Percentiles rank a stretch among this genome's conserved stretches.
Evolutionary conservation across 2,888 invertebrate species (phyloP).

Genomic region (Nomada hirtipes): DNA sequence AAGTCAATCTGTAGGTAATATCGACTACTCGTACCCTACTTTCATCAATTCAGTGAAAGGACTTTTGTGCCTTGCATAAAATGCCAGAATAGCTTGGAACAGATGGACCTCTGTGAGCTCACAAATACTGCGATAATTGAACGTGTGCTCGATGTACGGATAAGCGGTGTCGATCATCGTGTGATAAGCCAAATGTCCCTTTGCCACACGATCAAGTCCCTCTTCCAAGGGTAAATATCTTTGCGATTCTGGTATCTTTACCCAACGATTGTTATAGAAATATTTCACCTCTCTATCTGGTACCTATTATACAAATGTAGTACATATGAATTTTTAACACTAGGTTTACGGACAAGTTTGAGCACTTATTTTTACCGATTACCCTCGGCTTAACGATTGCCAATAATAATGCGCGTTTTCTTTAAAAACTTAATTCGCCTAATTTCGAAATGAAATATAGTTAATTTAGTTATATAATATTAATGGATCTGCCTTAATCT

Average conservation of each 20-base stretch:
- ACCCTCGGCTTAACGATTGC: no score
- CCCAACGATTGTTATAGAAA: conserved; percentile 75
- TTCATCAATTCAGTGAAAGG: conserved; percentile 76
- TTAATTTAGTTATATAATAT: no score
- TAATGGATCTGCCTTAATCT: no score
- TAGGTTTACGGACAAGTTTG: no score
- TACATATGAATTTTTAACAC: not conserved
- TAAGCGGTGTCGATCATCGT: conserved; percentile 75
- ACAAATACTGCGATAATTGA: conserved; percentile 76
- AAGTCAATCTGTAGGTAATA: not conserved
- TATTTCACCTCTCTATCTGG: conserved; percentile 59
- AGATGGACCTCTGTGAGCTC: conserved; percentile 75
- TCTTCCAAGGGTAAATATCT: conserved; percentile 70
- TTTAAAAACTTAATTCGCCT: no score
- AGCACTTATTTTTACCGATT: no score
- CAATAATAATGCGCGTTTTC: no score
- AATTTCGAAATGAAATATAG: no score
- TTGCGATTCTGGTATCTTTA: conserved; percentile 68
- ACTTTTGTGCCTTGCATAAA: conserved; percentile 68
- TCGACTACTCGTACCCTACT: conserved; percentile 73
- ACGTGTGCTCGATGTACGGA: conserved; percentile 75
- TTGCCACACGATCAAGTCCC: conserved; percentile 72
- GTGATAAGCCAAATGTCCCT: conserved; percentile 78
- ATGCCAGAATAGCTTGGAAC: conserved; percentile 51
- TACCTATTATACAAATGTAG: conserved; percentile 21